Evolutionary conservation across 2,113 vertebrate species (phyloP).

Genomic region (Gymnobelideus leadbeateri): DNA sequence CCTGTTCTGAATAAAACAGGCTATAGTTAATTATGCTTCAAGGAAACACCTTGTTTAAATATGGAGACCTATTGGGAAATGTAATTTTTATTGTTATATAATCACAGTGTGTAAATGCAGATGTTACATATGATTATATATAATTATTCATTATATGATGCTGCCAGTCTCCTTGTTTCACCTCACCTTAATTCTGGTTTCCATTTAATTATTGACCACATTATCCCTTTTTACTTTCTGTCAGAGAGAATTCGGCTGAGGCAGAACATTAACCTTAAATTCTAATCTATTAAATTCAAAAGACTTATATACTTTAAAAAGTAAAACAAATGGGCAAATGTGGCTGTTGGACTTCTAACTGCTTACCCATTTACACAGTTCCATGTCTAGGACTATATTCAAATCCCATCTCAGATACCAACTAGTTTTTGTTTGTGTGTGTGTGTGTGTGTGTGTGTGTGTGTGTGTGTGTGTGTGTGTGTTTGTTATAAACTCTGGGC

Average conservation of each 20-base stretch:
- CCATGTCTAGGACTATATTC: not conserved
- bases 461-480: too few species aligned
- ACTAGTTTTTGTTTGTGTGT: not conserved
- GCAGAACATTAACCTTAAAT: not conserved
- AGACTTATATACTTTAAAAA: slow-evolving; percentile 17
- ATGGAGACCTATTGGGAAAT: not conserved
- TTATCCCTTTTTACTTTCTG: slow-evolving; percentile 2
- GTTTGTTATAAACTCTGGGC: not conserved
- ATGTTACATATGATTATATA: not conserved
- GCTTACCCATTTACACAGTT: not conserved
- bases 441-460: not conserved
- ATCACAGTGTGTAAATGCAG: not conserved
- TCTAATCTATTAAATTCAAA: not conserved
- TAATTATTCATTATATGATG: not conserved
- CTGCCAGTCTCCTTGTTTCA: not conserved
- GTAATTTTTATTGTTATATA: not conserved
- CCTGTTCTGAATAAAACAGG: not conserved
- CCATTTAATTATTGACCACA: not conserved
- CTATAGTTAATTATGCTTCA: not conserved
- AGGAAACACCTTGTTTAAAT: not conserved
- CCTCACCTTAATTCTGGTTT: not conserved
- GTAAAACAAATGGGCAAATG: not conserved
- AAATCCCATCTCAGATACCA: not conserved
- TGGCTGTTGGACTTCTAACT: not conserved
- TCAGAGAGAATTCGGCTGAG: not conserved